phyloP scores from a whole-genome alignment of 2,888 invertebrate species.

The Philereme transversata region DNA sequence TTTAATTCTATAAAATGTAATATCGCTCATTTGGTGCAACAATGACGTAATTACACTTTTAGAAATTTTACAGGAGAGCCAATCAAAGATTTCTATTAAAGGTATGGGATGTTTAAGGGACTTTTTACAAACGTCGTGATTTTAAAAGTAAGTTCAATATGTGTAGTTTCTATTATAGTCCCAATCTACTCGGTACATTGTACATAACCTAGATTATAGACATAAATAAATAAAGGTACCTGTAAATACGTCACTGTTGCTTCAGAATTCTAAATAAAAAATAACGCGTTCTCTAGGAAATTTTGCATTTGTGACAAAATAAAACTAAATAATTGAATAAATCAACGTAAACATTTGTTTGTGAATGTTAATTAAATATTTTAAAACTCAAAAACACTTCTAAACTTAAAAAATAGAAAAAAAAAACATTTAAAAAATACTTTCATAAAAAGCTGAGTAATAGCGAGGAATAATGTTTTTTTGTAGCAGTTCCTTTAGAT shows the following conservation, averaged over 20 bases:
- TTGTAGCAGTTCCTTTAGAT: constrained; percentile 15
- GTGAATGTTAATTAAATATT: no score
- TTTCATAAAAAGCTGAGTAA: constrained; percentile 10
- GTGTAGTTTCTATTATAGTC: constrained; percentile 10
- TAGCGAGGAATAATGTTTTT: constrained; percentile 6
- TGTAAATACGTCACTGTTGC: constrained; percentile 26
- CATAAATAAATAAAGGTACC: constrained; percentile 10
- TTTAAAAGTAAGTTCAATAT: constrained; percentile 9
- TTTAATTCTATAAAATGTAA: no score
- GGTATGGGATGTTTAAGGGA: neutral
- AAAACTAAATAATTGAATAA: neutral
- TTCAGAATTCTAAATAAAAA: constrained; percentile 22
- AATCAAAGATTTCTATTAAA: constrained; percentile 1
- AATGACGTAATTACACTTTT: constrained; percentile 1
- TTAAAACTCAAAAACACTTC: no score
- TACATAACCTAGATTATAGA: constrained; percentile 2
- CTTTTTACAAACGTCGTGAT: constrained; percentile 1
- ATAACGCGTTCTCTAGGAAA: constrained; percentile 13
- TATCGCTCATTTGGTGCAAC: neutral
- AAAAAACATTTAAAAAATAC: constrained; percentile 16
- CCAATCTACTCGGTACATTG: constrained; percentile 4
- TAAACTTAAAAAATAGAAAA: no score
- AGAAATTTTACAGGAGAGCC: constrained; percentile 1
- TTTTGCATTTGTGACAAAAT: constrained; percentile 24
- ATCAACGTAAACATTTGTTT: no score